These are phyloP conservation scores for Condylura cristata DNA, from an alignment of 2,113 vertebrate genomes.

Conservation along the genomic window DNA sequence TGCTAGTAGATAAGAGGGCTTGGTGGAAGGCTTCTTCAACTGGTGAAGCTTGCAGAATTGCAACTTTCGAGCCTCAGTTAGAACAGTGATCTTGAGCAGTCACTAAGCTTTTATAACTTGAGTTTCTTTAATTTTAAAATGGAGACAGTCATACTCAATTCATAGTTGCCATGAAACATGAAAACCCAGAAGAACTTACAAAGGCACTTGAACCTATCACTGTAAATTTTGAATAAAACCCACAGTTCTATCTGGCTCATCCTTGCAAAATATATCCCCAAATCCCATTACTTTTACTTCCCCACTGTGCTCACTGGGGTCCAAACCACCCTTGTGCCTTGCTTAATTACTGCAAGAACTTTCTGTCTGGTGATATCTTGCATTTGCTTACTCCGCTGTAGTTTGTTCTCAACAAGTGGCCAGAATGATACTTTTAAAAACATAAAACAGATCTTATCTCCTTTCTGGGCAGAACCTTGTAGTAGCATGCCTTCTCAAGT, in stretches of 20 bases:
- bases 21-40: neutral
- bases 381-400: neutral
- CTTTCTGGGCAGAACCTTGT: neutral
- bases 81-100: neutral
- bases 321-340: neutral
- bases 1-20: neutral
- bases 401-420: neutral
- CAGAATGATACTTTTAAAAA: neutral
- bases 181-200: neutral
- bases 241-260: neutral
- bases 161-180: neutral
- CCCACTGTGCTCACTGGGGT: neutral
- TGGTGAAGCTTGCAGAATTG: neutral
- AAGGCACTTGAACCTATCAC: neutral
- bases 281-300: neutral
- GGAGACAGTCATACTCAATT: neutral
- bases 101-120: neutral
- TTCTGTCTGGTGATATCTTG: neutral
- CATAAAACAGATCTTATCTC: neutral
- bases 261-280: neutral
- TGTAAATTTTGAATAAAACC: neutral
- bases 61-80: slow-evolving; percentile 28
- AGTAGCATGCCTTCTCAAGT: neutral
- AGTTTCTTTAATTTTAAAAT: neutral
- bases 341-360: neutral